phyloP scores from a whole-genome alignment of 1,140 invertebrate species.

The Armadillidium nasatum region DNA sequence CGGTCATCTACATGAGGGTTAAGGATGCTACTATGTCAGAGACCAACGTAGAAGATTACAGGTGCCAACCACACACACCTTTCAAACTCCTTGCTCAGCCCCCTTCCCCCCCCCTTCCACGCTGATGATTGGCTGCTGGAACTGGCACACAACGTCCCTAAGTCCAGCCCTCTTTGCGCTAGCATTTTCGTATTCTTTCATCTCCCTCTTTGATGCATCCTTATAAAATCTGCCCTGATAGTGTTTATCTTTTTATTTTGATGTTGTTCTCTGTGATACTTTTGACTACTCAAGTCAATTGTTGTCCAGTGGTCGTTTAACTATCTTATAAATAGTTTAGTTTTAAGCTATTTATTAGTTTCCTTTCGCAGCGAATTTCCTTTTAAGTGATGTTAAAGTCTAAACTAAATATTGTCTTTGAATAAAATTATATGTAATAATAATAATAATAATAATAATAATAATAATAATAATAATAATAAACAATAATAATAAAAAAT shows the following conservation, averaged over 20 bases:
- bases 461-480: slow-evolving; percentile 5
- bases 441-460: slow-evolving; percentile 10
- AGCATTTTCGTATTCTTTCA: slow-evolving; percentile 5
- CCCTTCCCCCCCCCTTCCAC: not conserved
- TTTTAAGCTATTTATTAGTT: not conserved
- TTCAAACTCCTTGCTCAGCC: not conserved
- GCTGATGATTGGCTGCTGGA: slow-evolving; percentile 10
- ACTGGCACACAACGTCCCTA: not conserved
- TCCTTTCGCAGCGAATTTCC: not conserved
- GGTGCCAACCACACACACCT: slow-evolving; percentile 45
- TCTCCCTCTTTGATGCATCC: slow-evolving; percentile 5
- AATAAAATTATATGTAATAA: not conserved
- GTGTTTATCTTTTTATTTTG: no score
- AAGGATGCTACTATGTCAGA: slow-evolving; percentile 53
- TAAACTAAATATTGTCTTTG: no score
- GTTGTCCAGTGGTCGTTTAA: slow-evolving; percentile 8
- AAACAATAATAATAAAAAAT: not conserved
- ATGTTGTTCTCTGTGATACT: not conserved
- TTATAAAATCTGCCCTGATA: no score
- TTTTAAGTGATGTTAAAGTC: not conserved
- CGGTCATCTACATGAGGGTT: slow-evolving; percentile 56
- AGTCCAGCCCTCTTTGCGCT: slow-evolving; percentile 6
- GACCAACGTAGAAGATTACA: slow-evolving; percentile 52
- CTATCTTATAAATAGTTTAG: slow-evolving; percentile 6
- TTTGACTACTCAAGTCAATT: slow-evolving; percentile 10